Base-by-base conservation (phyloP, 2,797 vertebrate species). In the Cygnus olor region DNA sequence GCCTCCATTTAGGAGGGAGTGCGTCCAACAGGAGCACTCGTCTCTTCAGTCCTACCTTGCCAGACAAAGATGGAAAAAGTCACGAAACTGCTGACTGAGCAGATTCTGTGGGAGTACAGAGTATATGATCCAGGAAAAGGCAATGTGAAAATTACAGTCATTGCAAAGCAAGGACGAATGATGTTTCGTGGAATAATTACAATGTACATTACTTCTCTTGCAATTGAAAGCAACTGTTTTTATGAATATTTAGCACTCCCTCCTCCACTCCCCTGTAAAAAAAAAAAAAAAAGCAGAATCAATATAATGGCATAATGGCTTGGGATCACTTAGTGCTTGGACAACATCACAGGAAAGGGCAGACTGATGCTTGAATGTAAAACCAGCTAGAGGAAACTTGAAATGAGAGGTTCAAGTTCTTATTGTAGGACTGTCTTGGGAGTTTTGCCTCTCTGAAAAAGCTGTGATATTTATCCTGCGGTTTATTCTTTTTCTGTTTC, bases 341-440 rank as follows among this genome's bases (percentile, higher is more conserved):
- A 64, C 13, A 78, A 78, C 84, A 63, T 74, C 44, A 91, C 65
- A 95, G 68, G 34, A 83, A 80, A 86, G 80, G 47, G 40, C 74
- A 34, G 17, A 74, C 81, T 92, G 73, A 95, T 88, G 70, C 80
- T 89, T 89, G 78, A 81, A 63, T 47, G 51, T 45, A 81, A 95
- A 96, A 94, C 90, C 16, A 10, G 79, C 82, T 85, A 42, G 57
- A 77, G 86, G 83, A 86, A 88, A 36, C 17, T 16, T 93, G 73
- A 90, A 84, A 68, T 40, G 16, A 80, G 78, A 76, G n/a, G 12
- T 80, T 80, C 36, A 38, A 9, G 16, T 81, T 73, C 27, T 42
- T 85, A 22, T 49, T 49, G 11, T 34, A 45, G n/a, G 11, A 24
- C 32, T 87, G 18, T 32, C 27, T 74, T 78, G 53, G 34, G n/a